Base-by-base conservation (phyloP, 2,888 invertebrate species). In the Lasius fuliginosus region DNA sequence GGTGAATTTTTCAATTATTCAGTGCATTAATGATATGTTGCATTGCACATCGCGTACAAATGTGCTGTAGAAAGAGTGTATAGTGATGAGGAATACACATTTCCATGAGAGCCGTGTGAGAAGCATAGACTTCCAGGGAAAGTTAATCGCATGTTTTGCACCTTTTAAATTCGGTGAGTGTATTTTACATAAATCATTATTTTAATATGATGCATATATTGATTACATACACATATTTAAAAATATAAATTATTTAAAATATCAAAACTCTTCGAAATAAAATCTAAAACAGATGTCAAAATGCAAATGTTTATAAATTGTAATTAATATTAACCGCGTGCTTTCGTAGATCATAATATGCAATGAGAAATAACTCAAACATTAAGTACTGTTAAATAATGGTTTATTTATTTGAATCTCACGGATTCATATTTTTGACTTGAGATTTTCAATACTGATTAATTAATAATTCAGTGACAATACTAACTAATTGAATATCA, bases 1-100 rank as follows among this genome's bases (percentile, higher is more conserved):
- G 15, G 46, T 60, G 46, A 71, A 73, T 60, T 60, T 0, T 60
- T 18, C 12, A 46, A 69, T 71, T 56, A 30, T 42, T 40, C 40
- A 40, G 30, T 56, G 77, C 53, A 40, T 40, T 30, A 42, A 30
- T 77, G 42, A 30, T 40, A 30, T 11, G 11, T 40, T 30, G 56
- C n/a, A 33, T 75, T 46, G 42, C 62, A n/a, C 46, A 23, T 42
- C 15, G 53, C 42, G 3, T 8, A 15, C 11, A 9, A 65, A 27
- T n/a, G 30, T 42, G 69, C 27, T 9, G 40, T 11, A n/a, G 11
- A 12, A 46, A 60, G 8, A 58, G 46, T 58, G 58, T 33, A 58
- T 9, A 33, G 56, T 42, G 33, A 36, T 5, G 18, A 46, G 58
- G 27, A 49, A 49, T 56, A 77, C 65, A 18, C 27, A 60, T 73